These are phyloP conservation scores for Dascillus cervinus DNA, from an alignment of 2,888 invertebrate genomes.

Conservation along the genomic window DNA sequence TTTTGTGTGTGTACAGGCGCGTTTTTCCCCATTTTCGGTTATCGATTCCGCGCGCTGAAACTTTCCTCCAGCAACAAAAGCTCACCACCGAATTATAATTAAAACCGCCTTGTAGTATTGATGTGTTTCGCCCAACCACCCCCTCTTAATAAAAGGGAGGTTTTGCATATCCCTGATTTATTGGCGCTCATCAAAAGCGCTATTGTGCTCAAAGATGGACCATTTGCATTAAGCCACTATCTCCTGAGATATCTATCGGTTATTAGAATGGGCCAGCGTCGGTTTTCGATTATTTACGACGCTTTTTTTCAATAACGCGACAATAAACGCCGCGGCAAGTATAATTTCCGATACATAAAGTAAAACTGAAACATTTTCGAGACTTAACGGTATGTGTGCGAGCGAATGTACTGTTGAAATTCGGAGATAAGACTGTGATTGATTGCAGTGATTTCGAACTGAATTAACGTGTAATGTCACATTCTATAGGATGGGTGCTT, in stretches of 20 bases:
- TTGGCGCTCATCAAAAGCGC: conserved; percentile 49
- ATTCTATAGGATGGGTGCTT: conserved; percentile 17
- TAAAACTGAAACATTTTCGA: too few relatives aligned
- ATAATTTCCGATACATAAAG: too few relatives aligned
- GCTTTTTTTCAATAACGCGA: conserved; percentile 1
- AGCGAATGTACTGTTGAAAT: too few relatives aligned
- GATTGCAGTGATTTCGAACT: conserved; percentile 14
- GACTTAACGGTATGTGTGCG: too few relatives aligned
- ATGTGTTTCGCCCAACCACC: conserved; percentile 29
- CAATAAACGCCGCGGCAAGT: not conserved
- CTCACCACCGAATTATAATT: not conserved
- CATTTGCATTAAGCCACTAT: conserved; percentile 39
- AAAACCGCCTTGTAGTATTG: conserved; percentile 16
- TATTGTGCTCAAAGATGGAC: conserved; percentile 42
- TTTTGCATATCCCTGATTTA: conserved; percentile 48
- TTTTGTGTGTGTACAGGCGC: conserved; percentile 29
- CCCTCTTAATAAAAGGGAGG: conserved; percentile 38
- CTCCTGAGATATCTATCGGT: conserved; percentile 23
- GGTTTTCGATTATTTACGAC: conserved; percentile 17
- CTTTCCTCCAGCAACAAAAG: not conserved
- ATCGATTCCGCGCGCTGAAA: not conserved
- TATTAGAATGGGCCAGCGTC: conserved; percentile 16
- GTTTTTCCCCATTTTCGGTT: conserved; percentile 30
- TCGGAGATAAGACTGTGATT: too few relatives aligned
- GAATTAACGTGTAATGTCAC: conserved; percentile 19